Evolutionary conservation across 2,888 invertebrate species (phyloP), one percentile per base, ranked within the genome.

Genomic region (Mythimna lalbum): DNA sequence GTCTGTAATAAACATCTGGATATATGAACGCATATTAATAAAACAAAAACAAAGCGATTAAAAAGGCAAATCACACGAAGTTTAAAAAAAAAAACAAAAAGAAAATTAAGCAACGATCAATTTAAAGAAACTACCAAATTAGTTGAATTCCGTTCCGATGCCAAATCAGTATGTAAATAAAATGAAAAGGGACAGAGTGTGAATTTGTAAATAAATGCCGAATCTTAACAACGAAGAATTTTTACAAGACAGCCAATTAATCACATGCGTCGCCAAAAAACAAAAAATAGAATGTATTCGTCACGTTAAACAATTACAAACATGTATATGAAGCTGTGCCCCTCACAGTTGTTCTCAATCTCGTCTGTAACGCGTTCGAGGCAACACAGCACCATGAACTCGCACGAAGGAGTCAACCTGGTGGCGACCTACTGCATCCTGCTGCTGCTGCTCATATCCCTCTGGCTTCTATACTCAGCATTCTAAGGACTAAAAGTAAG

Each of bases 401-500:
- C 94, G 7, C 76, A 76, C 74, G 97, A 97, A 91, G 97, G 97
- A 71, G 95, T 95, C 64, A 97, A 97, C 88, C 94, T 97, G 81
- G 94, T 97, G 78, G 97, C 97, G 65, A 97, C 97, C 63, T 97
- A 97, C 90, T 93, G 96, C 88, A 97, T 97, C 85, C 93, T 97
- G 77, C 95, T 97, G 68, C 89, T 97, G 55, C 93, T 97, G 49
- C 93, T 97, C 59, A 92, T 97, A 56, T 95, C 97, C 6, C 92
- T 97, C 62, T 97, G 97, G 97, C 90, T 97, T 65, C 91, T 97
- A 47, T 97, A 97, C 85, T 97, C 97, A 5, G 97, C 97, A 56
- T 93, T 97, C 81, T 95, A 95, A 91, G 80, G 82, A 78, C 67
- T 52, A 60, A 80, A 71, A 60, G 92, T 92, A 80, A 92, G 91